Evolutionary conservation across 1,140 invertebrate genomes (phyloP).

Genomic region (Cardiocondyla obscurior): DNA sequence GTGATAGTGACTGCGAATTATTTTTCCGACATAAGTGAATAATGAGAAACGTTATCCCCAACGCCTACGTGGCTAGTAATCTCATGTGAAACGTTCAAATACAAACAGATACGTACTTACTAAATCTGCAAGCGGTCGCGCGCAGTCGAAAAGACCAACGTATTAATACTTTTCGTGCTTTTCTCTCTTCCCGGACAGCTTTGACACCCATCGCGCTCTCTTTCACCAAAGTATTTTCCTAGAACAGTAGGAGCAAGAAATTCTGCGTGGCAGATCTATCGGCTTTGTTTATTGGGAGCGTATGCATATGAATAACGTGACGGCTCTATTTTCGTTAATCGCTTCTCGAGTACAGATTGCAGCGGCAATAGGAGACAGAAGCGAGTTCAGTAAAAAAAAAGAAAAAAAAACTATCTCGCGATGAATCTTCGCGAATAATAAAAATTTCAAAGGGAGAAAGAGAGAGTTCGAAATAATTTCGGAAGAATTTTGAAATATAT

Average conservation of each 20-base stretch:
- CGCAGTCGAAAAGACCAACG: conserved; percentile 57
- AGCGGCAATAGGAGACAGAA: too few relatives aligned
- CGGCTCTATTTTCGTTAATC: conserved; percentile 30
- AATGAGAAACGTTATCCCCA: conserved; percentile 16
- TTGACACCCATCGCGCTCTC: conserved; percentile 53
- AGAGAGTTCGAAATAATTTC: neutral
- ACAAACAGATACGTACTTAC: conserved; percentile 62
- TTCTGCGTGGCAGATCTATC: conserved; percentile 56
- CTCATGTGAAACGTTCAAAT: conserved; percentile 52
- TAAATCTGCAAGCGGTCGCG: conserved; percentile 59
- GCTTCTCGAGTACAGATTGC: neutral
- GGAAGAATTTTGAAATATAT: too few relatives aligned
- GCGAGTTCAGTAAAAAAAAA: too few relatives aligned
- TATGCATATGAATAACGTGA: conserved; percentile 31
- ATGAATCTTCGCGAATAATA: neutral
- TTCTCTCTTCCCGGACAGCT: conserved; percentile 58
- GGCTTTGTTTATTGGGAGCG: conserved; percentile 37
- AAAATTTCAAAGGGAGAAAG: neutral
- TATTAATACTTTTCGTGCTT: conserved; percentile 59
- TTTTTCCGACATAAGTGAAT: too few relatives aligned
- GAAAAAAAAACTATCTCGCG: neutral
- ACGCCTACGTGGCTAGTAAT: conserved; percentile 31
- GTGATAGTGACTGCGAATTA: too few relatives aligned
- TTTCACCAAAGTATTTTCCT: conserved; percentile 55
- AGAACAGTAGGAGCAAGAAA: conserved; percentile 59